These are phyloP conservation scores for Notarius quadriscutis DNA, from an alignment of 2,113 vertebrate species.

Conservation along the genomic window DNA sequence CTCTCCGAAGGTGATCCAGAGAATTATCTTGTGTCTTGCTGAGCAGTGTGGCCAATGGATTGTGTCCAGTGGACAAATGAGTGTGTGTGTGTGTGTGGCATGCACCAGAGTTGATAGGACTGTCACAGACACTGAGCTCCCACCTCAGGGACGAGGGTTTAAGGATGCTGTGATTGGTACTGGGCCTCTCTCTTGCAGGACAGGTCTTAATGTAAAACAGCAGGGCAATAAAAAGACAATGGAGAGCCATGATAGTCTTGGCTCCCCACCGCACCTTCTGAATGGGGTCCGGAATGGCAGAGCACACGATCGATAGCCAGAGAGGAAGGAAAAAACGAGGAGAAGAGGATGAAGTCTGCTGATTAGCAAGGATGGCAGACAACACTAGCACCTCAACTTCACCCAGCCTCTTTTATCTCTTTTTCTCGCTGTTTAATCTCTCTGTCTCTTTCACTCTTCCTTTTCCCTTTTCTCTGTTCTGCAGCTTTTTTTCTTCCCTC, in stretches of 20 bases:
- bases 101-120: slow-evolving; percentile 41
- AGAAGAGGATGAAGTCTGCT: slow-evolving; percentile 41
- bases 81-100: slow-evolving; percentile 19
- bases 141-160: slow-evolving; percentile 41
- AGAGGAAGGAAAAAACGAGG: slow-evolving; percentile 41
- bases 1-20: slow-evolving; percentile 52
- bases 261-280: slow-evolving; percentile 41
- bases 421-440: slow-evolving; percentile 14
- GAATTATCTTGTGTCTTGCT: slow-evolving; percentile 47
- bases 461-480: slow-evolving; percentile 27
- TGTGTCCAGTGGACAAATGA: slow-evolving; percentile 48
- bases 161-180: slow-evolving; percentile 50
- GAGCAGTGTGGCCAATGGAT: slow-evolving; percentile 48
- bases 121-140: slow-evolving; percentile 50
- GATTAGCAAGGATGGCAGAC: slow-evolving; percentile 50
- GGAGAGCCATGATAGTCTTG: slow-evolving; percentile 57
- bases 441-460: slow-evolving; percentile 20
- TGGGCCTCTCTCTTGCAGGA: slow-evolving; percentile 50
- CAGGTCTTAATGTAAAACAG: slow-evolving; percentile 61
- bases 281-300: slow-evolving; percentile 48
- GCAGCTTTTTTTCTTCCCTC: slow-evolving; percentile 38
- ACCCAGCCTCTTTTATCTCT: slow-evolving; percentile 35
- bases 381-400: slow-evolving; percentile 46
- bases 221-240: slow-evolving; percentile 62
- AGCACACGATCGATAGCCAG: slow-evolving; percentile 41